Evolutionary conservation across 1,140 invertebrate genomes (phyloP), one percentile per base, ranked within the genome.

Genomic region (Drosophila teissieri): DNA sequence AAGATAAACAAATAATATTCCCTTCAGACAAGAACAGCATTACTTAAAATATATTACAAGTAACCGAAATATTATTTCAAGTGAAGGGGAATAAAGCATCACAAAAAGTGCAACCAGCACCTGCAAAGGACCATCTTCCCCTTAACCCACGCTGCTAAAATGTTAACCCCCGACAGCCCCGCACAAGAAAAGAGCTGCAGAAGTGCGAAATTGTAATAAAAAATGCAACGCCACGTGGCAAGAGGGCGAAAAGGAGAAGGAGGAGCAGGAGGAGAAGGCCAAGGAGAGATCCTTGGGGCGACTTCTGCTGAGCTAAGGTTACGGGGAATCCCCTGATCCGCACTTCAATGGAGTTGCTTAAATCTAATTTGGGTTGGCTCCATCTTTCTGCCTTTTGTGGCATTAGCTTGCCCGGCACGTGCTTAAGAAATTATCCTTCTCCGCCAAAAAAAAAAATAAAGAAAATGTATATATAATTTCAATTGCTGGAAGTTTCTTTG

Each of bases 321-420:
- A 86, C 81, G 69, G 63, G 48, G 22, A 52, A 27, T 48, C 31
- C 27, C 62, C 22, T 53, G 45, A 22, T 48, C 52, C 65, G 45
- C 82, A 82, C 78, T 82, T 86, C 78, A 88, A 73, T 88, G 79
- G 79, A 75, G 78, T 67, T 70, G 64, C 60, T 69, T 54, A 88
- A 83, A 86, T 88, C 79, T 83, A 86, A 86, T 88, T 86, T 88
- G 75, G 64, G 61, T 60, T 58, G 55, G 54, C 49, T 55, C 44
- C 52, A 63, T 31, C 69, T 70, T 56, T 54, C 37, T 72, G 51
- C 70, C 52, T 67, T 77, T 78, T 76, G 55, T 51, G 63, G 78
- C 63, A 86, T 88, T 83, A 80, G 80, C 85, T 84, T 89, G 67
- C 83, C 46, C 61, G 64, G 80, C 83, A 88, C 83, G 83, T 78